phyloP scores from a whole-genome alignment of 2,888 invertebrate genomes.

The Melinopterus prodromus region DNA sequence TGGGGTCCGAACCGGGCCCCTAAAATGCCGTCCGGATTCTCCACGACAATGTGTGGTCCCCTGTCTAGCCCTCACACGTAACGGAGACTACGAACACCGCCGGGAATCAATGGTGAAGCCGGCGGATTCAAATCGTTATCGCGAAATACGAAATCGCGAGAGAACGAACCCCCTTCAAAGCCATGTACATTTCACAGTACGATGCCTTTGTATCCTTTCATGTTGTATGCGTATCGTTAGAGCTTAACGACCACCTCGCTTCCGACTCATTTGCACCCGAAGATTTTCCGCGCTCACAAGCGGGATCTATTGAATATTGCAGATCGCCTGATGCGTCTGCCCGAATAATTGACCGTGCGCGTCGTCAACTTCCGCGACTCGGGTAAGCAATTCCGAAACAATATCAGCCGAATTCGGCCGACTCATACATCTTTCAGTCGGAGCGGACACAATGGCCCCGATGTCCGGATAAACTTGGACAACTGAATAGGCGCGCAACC shows the following conservation, averaged over 20 bases:
- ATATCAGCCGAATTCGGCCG: constrained; percentile 22
- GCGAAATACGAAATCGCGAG: background rate
- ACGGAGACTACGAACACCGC: too few species aligned
- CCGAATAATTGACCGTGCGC: constrained; percentile 18
- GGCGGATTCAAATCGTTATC: background rate
- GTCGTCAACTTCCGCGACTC: constrained; percentile 7
- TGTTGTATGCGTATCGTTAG: background rate
- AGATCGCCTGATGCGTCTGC: background rate
- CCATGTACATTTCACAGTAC: background rate
- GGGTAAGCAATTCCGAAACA: constrained; percentile 11
- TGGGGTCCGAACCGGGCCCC: constrained; percentile 11
- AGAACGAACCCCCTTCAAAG: background rate
- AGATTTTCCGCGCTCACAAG: background rate
- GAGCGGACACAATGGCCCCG: constrained; percentile 19
- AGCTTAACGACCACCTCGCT: background rate
- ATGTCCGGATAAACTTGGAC: constrained; percentile 21
- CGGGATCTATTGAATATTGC: background rate
- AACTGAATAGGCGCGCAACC: constrained; percentile 15
- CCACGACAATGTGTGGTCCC: constrained; percentile 20
- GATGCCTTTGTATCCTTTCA: background rate
- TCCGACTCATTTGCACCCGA: background rate
- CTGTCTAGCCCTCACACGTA: background rate
- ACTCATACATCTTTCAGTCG: constrained; percentile 12
- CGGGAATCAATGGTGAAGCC: background rate
- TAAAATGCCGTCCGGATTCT: constrained; percentile 22